Base-by-base conservation (phyloP, 2,113 vertebrate genomes). In the Trogon melanurus region DNA sequence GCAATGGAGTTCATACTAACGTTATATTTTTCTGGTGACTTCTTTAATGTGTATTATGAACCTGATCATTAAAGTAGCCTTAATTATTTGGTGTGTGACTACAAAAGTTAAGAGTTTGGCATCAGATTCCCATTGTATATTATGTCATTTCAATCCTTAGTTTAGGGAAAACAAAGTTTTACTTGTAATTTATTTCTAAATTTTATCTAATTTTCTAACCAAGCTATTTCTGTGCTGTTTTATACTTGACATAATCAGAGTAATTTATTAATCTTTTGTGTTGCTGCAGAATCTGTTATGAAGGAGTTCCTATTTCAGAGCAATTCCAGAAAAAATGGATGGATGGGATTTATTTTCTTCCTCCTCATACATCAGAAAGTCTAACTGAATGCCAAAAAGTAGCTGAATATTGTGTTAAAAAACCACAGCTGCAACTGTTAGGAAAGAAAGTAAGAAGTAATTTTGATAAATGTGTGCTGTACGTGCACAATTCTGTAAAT, bases 361-460 rank as follows among this genome's bases (percentile, higher is more conserved):
- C 85, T 23, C 23, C 89, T 74, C 15, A 47, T 58, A 70, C 60
- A 62, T 61, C 85, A 82, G 50, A 67, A 87, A 69, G 27, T 75
- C 36, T 96, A 57, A 50, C 66, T 25, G 95, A 97, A 80, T 85
- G 78, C 91, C 87, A 96, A 90, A 95, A 79, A 80, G 79, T 79
- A 90, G 86, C 75, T 72, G 91, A 95, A 58, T 91, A 84, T 85
- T 90, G 57, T 67, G 92, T 95, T 88, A 93, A 96, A 57, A 95
- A 95, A n/a, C 91, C 97, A 64, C 65, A 94, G 58, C 91, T 98
- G 64, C 64, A 95, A 58, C 90, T 98, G 48, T 73, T 93, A 34
- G 98, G 98, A 95, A 89, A 98, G 67, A 95, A 98, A 87, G 98
- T 98, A 98, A 97, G 96, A 62, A 79, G 61, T 53, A 72, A 34